These are phyloP conservation scores for Xestia rhomboidea DNA, from an alignment of 2,888 invertebrate genomes.

Conservation along the genomic window DNA sequence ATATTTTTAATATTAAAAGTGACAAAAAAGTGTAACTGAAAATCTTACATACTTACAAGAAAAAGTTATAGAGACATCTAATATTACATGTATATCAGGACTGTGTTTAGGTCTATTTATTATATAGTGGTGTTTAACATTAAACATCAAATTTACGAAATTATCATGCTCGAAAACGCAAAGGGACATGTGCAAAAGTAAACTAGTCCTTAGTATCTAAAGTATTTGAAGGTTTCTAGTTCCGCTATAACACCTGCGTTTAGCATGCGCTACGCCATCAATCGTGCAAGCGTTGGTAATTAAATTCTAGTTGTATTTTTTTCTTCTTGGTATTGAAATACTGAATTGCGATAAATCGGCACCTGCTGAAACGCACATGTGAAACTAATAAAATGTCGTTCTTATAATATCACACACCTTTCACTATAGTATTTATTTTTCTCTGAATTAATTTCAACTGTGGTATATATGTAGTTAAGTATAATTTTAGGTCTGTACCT, in stretches of 20 bases:
- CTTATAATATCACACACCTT: constrained; percentile 51
- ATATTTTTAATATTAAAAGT: constrained; percentile 53
- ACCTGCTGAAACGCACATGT: constrained; percentile 32
- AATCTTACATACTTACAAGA: constrained; percentile 60
- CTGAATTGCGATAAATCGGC: not conserved
- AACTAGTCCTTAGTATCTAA: constrained; percentile 39
- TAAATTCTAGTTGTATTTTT: not conserved
- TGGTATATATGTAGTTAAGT: not conserved
- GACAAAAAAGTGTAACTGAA: constrained; percentile 53
- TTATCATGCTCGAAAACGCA: constrained; percentile 74
- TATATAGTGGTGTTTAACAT: constrained; percentile 74
- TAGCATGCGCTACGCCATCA: constrained; percentile 16
- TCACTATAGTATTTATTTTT: not conserved
- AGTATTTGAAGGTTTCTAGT: constrained; percentile 17
- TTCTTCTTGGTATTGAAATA: not conserved
- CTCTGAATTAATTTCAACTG: not conserved
- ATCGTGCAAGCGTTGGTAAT: constrained; percentile 5
- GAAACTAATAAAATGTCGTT: constrained; percentile 18
- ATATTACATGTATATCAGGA: constrained; percentile 49
- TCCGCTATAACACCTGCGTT: constrained; percentile 46
- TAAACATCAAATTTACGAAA: constrained; percentile 72
- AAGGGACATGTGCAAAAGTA: constrained; percentile 64
- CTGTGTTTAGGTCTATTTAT: constrained; percentile 63
- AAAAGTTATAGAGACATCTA: constrained; percentile 48
- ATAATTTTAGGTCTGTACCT: not conserved